Conservation (phyloP, 2,797 vertebrate genomes). For the Trachops cirrhosus region DNA sequence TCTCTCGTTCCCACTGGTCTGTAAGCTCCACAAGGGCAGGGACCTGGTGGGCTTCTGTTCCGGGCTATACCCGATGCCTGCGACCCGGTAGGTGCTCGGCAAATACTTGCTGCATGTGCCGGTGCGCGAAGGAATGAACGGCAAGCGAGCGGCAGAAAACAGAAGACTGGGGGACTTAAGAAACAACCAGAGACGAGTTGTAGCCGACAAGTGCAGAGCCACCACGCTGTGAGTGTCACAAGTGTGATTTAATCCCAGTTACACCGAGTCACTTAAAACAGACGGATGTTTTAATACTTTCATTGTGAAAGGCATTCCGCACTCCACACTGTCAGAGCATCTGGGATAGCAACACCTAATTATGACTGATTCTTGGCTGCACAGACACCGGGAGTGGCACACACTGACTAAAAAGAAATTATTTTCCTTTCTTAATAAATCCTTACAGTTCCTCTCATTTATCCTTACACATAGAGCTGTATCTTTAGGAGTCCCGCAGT, state of each 20-base stretch:
- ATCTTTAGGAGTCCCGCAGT: not conserved
- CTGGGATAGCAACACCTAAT: not conserved
- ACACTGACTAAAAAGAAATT: not conserved
- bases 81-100: not conserved
- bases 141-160: not conserved
- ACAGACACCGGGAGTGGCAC: not conserved
- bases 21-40: not conserved
- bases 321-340: not conserved
- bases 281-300: not conserved
- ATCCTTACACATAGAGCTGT: not conserved
- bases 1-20: not conserved
- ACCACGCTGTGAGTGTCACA: not conserved
- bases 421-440: slow-evolving; percentile 3
- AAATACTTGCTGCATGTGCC: not conserved
- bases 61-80: not conserved
- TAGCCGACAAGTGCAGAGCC: not conserved
- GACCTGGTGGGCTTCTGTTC: not conserved
- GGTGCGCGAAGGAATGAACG: not conserved
- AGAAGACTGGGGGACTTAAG: not conserved
- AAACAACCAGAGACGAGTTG: not conserved
- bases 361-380: not conserved
- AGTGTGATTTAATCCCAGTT: not conserved
- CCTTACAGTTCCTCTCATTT: not conserved
- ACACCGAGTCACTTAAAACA: not conserved
- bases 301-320: not conserved